Conservation (phyloP, 1,140 invertebrate genomes). For the Neodiprion pinetum region DNA sequence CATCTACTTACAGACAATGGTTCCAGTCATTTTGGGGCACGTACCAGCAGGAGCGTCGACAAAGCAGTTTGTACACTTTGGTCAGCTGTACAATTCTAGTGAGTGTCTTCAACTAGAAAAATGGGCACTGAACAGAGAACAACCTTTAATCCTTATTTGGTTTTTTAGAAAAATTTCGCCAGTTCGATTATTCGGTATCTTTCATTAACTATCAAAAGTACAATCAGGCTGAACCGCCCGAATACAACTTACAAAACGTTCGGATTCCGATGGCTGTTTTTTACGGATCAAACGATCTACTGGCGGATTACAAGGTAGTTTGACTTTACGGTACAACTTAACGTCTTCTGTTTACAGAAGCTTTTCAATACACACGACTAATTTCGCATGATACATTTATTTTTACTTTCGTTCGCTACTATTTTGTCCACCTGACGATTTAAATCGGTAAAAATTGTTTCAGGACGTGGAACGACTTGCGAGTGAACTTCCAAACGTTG, state of each 20-base stretch:
- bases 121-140: not conserved
- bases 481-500: conserved; percentile 56
- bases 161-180: conserved; percentile 53
- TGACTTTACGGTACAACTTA: not conserved
- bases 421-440: conserved; percentile 10
- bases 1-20: conserved; percentile 55
- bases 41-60: conserved; percentile 79
- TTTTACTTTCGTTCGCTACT: conserved; percentile 18
- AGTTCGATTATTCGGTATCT: conserved; percentile 62
- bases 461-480: conserved; percentile 68
- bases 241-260: conserved; percentile 68
- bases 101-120: conserved; percentile 37
- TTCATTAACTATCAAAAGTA: conserved; percentile 64
- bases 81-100: conserved; percentile 67
- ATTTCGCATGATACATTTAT: not conserved
- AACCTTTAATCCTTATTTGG: not conserved
- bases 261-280: conserved; percentile 71
- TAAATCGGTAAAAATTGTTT: conserved; percentile 31
- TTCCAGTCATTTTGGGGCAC: conserved; percentile 75
- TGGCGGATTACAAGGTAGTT: conserved; percentile 51
- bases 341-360: not conserved
- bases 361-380: not conserved
- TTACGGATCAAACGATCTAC: conserved; percentile 75
- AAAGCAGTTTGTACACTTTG: conserved; percentile 75
- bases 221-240: conserved; percentile 62